Conservation (phyloP, 2,113 vertebrate genomes). For the Pituophis catenifer region DNA sequence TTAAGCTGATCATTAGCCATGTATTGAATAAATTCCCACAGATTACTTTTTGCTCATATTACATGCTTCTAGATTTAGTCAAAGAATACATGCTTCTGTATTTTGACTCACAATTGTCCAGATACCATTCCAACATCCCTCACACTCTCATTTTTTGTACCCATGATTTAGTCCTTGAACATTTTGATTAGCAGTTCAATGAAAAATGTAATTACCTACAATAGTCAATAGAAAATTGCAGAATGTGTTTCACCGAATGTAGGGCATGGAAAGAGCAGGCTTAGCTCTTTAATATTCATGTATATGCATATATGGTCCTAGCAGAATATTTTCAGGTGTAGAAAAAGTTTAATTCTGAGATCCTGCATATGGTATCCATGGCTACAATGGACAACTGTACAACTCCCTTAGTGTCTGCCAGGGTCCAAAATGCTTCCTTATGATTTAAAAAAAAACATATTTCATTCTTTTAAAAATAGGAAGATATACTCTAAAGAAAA, state of each 20-base stretch:
- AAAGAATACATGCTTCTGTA: not conserved
- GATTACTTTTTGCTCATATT: not conserved
- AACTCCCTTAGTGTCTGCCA: not conserved
- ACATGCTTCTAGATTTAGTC: not conserved
- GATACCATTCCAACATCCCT: not conserved
- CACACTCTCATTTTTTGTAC: not conserved
- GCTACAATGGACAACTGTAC: not conserved
- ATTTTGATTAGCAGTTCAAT: not conserved
- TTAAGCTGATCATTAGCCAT: not conserved
- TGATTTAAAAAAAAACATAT: not conserved
- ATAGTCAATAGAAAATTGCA: not conserved
- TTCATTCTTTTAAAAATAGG: not conserved
- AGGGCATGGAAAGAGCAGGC: not conserved
- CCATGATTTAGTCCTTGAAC: not conserved
- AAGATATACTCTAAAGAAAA: not conserved
- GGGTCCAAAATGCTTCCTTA: not conserved
- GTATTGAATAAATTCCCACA: not conserved
- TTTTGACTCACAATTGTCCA: not conserved
- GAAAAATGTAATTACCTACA: not conserved
- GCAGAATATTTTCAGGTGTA: not conserved
- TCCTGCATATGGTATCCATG: not conserved
- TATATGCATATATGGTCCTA: not conserved
- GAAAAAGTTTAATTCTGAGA: not conserved
- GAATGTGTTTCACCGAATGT: not conserved
- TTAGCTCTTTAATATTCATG: not conserved